A percentile compares a stretch with the other conserved stretches of the same genome.
Conservation (phyloP, 2,113 vertebrate species). For the Psettodes erumei region DNA sequence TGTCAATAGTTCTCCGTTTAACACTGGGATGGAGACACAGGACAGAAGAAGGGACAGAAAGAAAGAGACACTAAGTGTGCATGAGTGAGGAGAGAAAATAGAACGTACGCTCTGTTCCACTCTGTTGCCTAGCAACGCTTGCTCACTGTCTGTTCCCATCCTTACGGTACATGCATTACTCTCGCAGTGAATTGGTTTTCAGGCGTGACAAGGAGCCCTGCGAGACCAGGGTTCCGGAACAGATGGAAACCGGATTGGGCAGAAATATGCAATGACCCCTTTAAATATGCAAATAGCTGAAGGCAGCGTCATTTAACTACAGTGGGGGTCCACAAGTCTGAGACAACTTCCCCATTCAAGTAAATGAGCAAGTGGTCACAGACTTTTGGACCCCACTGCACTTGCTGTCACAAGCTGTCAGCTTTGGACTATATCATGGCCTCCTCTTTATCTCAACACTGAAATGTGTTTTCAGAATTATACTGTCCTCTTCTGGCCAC, state of each 20-base stretch:
- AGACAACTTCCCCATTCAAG: too few relatives aligned
- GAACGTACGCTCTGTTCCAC: constrained; percentile 69
- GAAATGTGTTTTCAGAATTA: constrained; percentile 21
- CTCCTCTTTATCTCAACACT: neutral
- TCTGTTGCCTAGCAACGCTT: constrained; percentile 81
- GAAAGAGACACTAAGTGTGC: constrained; percentile 61
- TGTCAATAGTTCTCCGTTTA: constrained; percentile 44
- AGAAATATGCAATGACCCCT: constrained; percentile 49
- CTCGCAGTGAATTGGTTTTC: constrained; percentile 59
- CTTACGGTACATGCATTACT: constrained; percentile 50
- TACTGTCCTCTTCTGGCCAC: constrained; percentile 45
- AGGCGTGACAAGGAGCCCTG: constrained; percentile 54
- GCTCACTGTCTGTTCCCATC: constrained; percentile 60
- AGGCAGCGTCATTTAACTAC: constrained; percentile 47
- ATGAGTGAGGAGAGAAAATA: constrained; percentile 62
- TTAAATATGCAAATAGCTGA: constrained; percentile 60
- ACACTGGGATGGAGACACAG: constrained; percentile 33
- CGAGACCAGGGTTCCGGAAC: constrained; percentile 39
- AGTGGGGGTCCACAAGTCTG: too few relatives aligned
- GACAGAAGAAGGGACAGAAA: constrained; percentile 61
- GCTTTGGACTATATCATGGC: neutral
- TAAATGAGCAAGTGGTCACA: too few relatives aligned
- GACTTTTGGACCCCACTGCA: too few relatives aligned
- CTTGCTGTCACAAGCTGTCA: constrained; percentile 24
- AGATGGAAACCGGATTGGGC: constrained; percentile 66